Conservation (phyloP, 2,797 vertebrate species). For the Leucoraja ocellata region DNA sequence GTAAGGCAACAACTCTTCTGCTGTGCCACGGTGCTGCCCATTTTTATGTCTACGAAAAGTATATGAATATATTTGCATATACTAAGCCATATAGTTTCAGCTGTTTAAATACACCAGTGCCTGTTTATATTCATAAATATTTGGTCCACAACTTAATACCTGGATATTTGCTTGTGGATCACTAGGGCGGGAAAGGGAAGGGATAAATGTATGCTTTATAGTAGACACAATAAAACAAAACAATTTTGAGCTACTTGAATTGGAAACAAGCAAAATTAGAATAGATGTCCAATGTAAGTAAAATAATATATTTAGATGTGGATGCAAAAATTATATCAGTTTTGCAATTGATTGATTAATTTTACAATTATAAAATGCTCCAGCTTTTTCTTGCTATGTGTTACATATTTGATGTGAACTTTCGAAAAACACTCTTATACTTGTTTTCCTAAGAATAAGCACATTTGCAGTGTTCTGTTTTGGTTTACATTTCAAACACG, state of each 20-base stretch:
- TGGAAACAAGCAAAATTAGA: not conserved
- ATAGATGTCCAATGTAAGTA: not conserved
- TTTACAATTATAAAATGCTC: not conserved
- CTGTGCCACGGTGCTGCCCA: too few species aligned
- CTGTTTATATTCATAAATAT: not conserved
- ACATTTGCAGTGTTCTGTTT: not conserved
- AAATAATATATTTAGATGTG: not conserved
- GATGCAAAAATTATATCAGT: not conserved
- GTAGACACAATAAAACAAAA: not conserved
- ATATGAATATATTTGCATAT: not conserved
- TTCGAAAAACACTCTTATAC: not conserved
- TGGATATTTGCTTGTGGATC: not conserved
- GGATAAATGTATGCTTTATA: not conserved
- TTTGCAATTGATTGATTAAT: not conserved
- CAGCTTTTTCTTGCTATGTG: not conserved
- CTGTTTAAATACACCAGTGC: not conserved
- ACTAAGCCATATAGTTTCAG: not conserved
- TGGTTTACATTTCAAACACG: not conserved
- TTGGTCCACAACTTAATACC: not conserved
- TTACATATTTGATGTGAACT: not conserved
- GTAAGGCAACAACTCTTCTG: too few species aligned
- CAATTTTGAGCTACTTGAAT: not conserved
- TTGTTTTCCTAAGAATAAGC: not conserved
- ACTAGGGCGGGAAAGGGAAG: not conserved
- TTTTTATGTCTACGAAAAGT: too few species aligned